Base-by-base conservation (phyloP, 2,113 vertebrate genomes). In the Prinia subflava region DNA sequence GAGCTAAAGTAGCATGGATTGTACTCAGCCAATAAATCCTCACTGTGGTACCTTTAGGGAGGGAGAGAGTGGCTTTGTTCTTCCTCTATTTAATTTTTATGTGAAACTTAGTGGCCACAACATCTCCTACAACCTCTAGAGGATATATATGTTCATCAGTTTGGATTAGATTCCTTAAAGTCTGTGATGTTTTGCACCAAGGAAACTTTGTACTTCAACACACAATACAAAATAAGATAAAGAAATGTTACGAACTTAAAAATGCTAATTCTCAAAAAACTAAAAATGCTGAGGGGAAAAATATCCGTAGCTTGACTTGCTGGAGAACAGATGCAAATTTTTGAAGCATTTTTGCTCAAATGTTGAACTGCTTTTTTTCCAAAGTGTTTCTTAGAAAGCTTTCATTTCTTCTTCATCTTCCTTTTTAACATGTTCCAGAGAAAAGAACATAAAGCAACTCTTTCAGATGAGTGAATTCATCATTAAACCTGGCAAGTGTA, bases 321-420 rank as follows among this genome's bases (percentile, higher is more conserved):
- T 90, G 44, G 17, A 63, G 85, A 96, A 74, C 63, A 91, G 59
- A 91, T 95, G 90, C 25, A 87, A 80, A 81, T 59, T 81, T 93
- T 74, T 88, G 85, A 95, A 86, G 60, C 31, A 74, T 93, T 91
- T 89, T 86, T 6, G 0, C 49, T 94, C 19, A 74, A 88, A 83
- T 0, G 0, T 81, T 94, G 71, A 94, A 74, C 14, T 25, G 60
- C 0, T 76, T 80, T 76, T 35, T 76, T 35, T 33, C 3, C 35
- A 33, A 78, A 86, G 53, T 78, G 18, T 90, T 95, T 85, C 35
- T 84, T 76, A 92, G 82, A 83, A 87, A 92, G 63, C 59, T 86
- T 92, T 84, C 7, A 46, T 85, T 95, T 85, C 39, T 82, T 73
- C 59, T 82, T 92, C 68, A 67, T 92, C 50, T 76, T 93, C 23